Evolutionary conservation across 2,113 vertebrate species (phyloP), one percentile per base, ranked within the genome.

Genomic region (Mungos mungo): DNA sequence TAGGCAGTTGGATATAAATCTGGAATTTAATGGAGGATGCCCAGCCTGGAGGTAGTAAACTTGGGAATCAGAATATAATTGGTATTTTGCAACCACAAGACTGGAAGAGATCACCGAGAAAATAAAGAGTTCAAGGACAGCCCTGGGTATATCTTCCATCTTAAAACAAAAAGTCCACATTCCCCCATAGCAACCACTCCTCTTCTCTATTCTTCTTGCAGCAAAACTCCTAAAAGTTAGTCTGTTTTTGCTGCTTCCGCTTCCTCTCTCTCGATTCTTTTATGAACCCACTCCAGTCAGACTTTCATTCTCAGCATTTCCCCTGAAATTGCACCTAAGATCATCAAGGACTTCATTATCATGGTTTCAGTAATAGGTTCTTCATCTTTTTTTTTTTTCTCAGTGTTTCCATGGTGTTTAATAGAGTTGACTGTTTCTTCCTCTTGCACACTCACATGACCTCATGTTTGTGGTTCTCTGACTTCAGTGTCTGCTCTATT

Each of bases 371-470:
- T 85, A 95, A 60, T 96, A 33, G 92, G 31, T 79, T 97, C 45
- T 66, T 91, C 41, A n/a, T 47, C 66, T 88, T 88, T 89, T 27
- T 41, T 41, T 41, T 90, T 96, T 92, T 93, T 88, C 41, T 93
- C 54, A 88, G 33, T 3, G 45, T 71, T 60, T 63, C 41, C 83
- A 0, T 68, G n/a, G 18, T 79, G 31, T 94, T 86, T 94, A 63
- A 57, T 77, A 35, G 8, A 83, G 8, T 79, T 83, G 29, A 76
- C 86, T 31, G 6, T 95, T 92, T 94, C 29, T 88, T 82, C 35
- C 77, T 72, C 50, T 81, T 96, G 60, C 93, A 81, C 25, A 60
- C 27, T 87, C 29, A 21, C 12, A 15, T 91, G 90, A 38, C 33
- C 84, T 88, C 45, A 81, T 18, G 60, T 85, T 88, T 33, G 80